Evolutionary conservation across 2,797 vertebrate species (phyloP).

Genomic region (Harpagifer antarcticus): DNA sequence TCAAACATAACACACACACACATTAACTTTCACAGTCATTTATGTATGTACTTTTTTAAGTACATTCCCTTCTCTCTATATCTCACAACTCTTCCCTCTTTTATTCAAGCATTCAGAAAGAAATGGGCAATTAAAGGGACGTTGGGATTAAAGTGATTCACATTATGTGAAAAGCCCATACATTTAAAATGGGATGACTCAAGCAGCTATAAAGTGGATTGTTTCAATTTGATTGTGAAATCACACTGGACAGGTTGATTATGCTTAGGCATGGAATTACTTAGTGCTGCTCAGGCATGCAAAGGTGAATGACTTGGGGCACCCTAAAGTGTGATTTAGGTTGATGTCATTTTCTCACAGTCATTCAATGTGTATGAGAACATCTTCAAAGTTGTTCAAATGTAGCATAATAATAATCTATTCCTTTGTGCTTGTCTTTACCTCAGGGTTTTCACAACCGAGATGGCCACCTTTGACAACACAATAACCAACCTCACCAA

Average conservation of each 20-base stretch:
- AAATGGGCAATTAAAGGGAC: conserved; percentile 14
- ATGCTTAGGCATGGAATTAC: not conserved
- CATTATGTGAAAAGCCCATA: conserved; percentile 7
- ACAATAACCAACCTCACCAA: conserved; percentile 45
- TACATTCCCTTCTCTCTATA: not conserved
- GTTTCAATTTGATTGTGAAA: conserved; percentile 24
- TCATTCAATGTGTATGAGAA: not conserved
- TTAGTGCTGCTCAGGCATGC: conserved; percentile 19
- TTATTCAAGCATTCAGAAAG: conserved; percentile 5
- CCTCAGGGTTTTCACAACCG: conserved; percentile 55
- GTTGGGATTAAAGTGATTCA: conserved; percentile 15
- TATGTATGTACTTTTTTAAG: not conserved
- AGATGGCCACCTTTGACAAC: conserved; percentile 54
- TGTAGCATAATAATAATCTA: not conserved
- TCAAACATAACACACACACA: not conserved
- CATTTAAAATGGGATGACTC: conserved; percentile 27
- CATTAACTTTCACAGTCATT: not conserved
- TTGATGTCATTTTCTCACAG: not conserved
- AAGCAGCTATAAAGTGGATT: conserved; percentile 2
- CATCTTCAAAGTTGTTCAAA: not conserved
- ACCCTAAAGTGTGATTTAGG: not conserved
- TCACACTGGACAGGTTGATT: not conserved
- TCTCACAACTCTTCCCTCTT: conserved; percentile 12
- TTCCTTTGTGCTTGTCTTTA: conserved; percentile 4
- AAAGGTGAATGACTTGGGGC: conserved; percentile 3